phyloP scores from a whole-genome alignment of 2,113 vertebrate species.

The Nipponia nippon region DNA sequence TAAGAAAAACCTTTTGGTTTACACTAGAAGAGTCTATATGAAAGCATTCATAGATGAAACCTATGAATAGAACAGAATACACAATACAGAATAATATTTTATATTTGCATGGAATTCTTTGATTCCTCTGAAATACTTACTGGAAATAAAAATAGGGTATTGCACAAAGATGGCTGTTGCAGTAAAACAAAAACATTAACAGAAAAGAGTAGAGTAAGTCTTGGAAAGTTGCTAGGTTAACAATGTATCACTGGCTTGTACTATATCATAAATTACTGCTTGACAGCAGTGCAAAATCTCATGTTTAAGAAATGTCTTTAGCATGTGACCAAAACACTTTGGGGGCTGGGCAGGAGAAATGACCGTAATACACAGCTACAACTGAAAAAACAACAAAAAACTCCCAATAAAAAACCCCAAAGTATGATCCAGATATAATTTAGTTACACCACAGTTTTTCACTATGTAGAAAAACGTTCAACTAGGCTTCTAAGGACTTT shows the following conservation, averaged over 20 bases:
- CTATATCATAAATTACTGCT: neutral
- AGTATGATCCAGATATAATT: neutral
- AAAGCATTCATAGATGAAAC: neutral
- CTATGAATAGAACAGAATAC: neutral
- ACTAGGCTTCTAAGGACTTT: neutral
- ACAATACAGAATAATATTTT: neutral
- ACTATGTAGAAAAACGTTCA: neutral
- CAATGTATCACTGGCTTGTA: neutral
- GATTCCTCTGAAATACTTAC: neutral
- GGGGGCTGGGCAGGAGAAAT: neutral
- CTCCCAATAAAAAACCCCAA: rapidly evolving
- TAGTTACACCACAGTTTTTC: neutral
- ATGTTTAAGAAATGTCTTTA: neutral
- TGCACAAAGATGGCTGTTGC: neutral
- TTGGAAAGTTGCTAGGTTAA: neutral
- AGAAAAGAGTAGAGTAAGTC: neutral
- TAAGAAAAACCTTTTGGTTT: neutral
- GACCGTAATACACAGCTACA: neutral
- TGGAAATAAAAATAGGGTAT: neutral
- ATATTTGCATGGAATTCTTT: neutral
- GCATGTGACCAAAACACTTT: neutral
- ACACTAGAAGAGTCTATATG: neutral
- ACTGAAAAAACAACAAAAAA: neutral
- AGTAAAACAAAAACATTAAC: neutral
- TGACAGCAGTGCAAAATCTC: neutral